Conservation (phyloP, 2,888 invertebrate genomes). For the Tubulanus polymorphus region DNA sequence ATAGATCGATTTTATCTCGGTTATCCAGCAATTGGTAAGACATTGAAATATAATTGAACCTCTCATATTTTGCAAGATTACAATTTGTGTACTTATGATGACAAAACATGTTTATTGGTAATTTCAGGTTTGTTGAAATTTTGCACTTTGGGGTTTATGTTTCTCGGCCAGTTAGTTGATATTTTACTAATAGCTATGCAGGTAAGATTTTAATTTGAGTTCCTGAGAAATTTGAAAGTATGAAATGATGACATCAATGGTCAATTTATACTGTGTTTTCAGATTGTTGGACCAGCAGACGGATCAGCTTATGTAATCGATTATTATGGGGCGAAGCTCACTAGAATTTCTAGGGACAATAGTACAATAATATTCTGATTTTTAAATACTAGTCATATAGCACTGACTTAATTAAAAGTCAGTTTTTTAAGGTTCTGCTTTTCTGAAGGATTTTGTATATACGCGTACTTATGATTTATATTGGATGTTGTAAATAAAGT, state of each 20-base stretch:
- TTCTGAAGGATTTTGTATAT: too few relatives aligned
- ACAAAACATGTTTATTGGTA: constrained; percentile 5
- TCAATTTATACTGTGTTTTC: constrained; percentile 14
- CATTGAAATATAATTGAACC: neutral
- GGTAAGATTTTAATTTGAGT: constrained; percentile 55
- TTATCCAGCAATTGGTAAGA: constrained; percentile 80
- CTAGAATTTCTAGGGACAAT: constrained; percentile 77
- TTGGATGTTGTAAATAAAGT: too few relatives aligned
- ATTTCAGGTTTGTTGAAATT: constrained; percentile 75
- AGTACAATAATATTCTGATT: constrained; percentile 48
- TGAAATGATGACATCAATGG: constrained; percentile 1
- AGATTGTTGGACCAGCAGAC: constrained; percentile 81
- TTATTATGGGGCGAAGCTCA: constrained; percentile 84
- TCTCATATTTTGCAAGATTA: neutral
- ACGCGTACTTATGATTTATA: too few relatives aligned
- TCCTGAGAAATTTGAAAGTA: too few relatives aligned
- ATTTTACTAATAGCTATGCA: constrained; percentile 93
- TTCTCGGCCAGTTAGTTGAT: constrained; percentile 87
- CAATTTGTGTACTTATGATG: neutral
- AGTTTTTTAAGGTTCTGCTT: too few relatives aligned
- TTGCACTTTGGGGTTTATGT: constrained; percentile 94
- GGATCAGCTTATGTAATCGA: constrained; percentile 91
- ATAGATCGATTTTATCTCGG: constrained; percentile 97
- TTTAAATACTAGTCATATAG: too few relatives aligned
- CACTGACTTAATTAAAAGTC: too few relatives aligned